Conservation (phyloP, 2,113 vertebrate species). For the Entomyzon cyanotis region DNA sequence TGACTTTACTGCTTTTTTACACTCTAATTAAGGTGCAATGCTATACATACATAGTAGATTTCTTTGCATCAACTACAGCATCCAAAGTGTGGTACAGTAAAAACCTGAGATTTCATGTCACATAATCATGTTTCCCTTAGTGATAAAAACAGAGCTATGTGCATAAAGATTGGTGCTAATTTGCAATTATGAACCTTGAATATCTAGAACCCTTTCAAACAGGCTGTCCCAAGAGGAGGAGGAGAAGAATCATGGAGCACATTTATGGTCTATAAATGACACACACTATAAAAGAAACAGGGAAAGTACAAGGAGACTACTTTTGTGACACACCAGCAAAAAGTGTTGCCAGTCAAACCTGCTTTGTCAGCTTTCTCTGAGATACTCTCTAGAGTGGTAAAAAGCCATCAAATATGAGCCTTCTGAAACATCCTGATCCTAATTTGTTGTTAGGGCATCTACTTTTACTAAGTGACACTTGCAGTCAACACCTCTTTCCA, state of each 20-base stretch:
- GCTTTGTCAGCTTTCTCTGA: neutral
- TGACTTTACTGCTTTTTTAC: neutral
- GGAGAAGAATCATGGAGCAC: neutral
- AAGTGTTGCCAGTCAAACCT: neutral
- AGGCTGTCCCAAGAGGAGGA: neutral
- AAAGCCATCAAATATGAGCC: neutral
- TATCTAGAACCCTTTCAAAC: neutral
- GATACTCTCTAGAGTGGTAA: neutral
- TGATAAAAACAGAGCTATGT: neutral
- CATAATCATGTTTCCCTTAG: neutral
- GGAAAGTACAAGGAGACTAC: neutral
- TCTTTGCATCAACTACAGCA: neutral
- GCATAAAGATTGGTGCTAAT: neutral
- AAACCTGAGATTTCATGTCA: neutral
- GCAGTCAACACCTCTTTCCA: neutral
- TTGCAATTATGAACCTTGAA: neutral
- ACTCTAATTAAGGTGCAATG: neutral
- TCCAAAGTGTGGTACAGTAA: neutral
- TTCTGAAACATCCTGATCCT: neutral
- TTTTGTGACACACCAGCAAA: neutral
- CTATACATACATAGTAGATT: neutral
- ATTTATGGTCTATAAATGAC: neutral
- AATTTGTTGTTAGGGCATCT: neutral
- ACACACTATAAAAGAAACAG: neutral
- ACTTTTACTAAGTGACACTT: neutral